A percentile compares a stretch with the other conserved stretches of the same genome.
Evolutionary conservation across 2,797 vertebrate species (phyloP).

Genomic region (Pangasius sanitwongsei): DNA sequence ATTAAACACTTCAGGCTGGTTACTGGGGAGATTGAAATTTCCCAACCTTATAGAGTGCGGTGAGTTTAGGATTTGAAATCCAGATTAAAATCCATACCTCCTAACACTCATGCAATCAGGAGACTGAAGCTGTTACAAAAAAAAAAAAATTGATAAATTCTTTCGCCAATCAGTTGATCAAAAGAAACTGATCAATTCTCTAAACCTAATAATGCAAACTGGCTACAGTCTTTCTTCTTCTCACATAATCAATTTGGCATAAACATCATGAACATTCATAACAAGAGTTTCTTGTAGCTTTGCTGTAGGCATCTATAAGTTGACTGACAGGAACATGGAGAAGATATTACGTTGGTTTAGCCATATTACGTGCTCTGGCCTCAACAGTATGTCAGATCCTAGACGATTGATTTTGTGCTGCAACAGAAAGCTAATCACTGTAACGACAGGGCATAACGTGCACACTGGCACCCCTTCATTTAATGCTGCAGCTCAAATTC

Average conservation of each 20-base stretch:
- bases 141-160: background rate
- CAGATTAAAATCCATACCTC: conserved; percentile 13
- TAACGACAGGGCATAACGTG: conserved; percentile 55
- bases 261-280: background rate
- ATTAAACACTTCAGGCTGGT: conserved; percentile 73
- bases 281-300: background rate
- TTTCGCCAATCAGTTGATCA: background rate
- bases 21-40: conserved; percentile 73
- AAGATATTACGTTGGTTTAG: conserved; percentile 1
- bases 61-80: conserved; percentile 26
- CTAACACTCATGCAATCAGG: background rate
- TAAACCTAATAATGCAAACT: background rate
- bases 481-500: conserved; percentile 54
- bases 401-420: conserved; percentile 49
- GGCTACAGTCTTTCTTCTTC: background rate
- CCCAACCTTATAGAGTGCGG: conserved; percentile 58
- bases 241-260: background rate
- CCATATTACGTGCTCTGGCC: background rate
- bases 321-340: background rate
- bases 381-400: conserved; percentile 17
- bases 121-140: background rate
- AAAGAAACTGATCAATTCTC: background rate
- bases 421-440: conserved; percentile 51
- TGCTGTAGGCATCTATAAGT: background rate
- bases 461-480: conserved; percentile 51